These are phyloP conservation scores for Parapsyche elsis DNA, from an alignment of 1,140 invertebrate species.

Conservation along the genomic window DNA sequence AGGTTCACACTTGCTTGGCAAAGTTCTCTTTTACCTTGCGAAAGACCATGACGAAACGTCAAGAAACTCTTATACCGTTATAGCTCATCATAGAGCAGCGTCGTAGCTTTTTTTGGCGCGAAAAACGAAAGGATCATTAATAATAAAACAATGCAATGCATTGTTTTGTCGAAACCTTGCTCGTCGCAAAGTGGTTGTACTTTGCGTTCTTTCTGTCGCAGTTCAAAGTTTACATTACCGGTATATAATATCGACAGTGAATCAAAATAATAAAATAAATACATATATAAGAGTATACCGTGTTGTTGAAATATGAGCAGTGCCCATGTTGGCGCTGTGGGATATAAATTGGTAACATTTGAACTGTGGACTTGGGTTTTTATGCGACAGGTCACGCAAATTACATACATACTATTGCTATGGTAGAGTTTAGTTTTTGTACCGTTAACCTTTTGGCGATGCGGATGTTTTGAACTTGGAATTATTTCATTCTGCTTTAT, in stretches of 20 bases:
- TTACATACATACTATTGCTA: too few species aligned
- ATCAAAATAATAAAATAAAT: too few species aligned
- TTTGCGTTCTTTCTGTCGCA: too few species aligned
- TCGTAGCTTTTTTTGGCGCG: not conserved
- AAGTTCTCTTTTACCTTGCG: conserved; percentile 1
- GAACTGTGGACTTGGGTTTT: conserved; percentile 1
- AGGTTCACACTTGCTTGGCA: not conserved
- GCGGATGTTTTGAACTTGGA: not conserved
- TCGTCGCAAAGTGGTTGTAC: too few species aligned
- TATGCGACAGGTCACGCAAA: conserved; percentile 31
- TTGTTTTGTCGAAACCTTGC: not conserved
- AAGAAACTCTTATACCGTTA: not conserved
- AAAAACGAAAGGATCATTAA: not conserved
- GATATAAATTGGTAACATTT: too few species aligned
- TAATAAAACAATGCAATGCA: not conserved
- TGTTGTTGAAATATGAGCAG: too few species aligned
- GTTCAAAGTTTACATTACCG: not conserved
- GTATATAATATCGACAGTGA: too few species aligned
- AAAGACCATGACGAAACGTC: conserved; percentile 11
- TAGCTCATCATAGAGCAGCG: not conserved
- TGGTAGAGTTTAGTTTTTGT: not conserved
- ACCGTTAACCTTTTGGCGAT: not conserved
- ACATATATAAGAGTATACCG: too few species aligned
- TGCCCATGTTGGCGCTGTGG: too few species aligned
- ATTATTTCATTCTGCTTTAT: too few species aligned